phyloP scores from a whole-genome alignment of 2,888 invertebrate genomes.

The Xylophagus ater region DNA sequence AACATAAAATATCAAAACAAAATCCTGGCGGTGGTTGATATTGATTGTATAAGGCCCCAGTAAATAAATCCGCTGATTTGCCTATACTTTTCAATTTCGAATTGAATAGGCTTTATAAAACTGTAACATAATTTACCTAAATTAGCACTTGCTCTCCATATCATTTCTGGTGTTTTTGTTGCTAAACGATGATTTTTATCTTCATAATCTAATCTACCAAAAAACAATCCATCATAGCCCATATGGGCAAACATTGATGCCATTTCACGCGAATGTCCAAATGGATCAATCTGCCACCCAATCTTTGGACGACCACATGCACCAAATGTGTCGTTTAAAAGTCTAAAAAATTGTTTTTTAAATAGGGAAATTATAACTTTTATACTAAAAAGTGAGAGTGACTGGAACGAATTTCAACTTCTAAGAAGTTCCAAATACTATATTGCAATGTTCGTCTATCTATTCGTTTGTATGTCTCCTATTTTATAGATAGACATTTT shows the following conservation, averaged over 20 bases:
- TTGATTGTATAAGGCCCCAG: conserved; percentile 68
- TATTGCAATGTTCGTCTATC: too few species aligned
- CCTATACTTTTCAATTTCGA: conserved; percentile 34
- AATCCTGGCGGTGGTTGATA: conserved; percentile 83
- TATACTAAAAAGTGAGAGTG: too few species aligned
- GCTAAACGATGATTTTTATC: conserved; percentile 56
- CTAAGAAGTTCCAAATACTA: too few species aligned
- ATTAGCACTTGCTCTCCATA: conserved; percentile 68
- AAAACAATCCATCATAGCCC: conserved; percentile 80
- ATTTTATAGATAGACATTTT: too few species aligned
- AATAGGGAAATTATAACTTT: neutral
- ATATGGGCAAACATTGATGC: conserved; percentile 69
- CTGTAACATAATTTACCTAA: conserved; percentile 43
- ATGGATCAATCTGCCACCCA: conserved; percentile 82
- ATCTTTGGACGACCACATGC: conserved; percentile 62
- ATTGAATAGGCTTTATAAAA: neutral
- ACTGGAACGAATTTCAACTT: too few species aligned
- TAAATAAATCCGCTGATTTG: conserved; percentile 60
- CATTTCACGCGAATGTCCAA: conserved; percentile 79
- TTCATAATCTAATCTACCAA: conserved; percentile 78
- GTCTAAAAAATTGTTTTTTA: conserved; percentile 33
- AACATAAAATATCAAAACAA: conserved; percentile 83
- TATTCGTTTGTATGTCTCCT: too few species aligned
- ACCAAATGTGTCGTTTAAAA: conserved; percentile 56
- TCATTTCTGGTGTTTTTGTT: conserved; percentile 61